A percentile compares a stretch with the other conserved stretches of the same genome.
Evolutionary conservation across 2,888 invertebrate species (phyloP).

Genomic region (Steinernema hermaphroditum): DNA sequence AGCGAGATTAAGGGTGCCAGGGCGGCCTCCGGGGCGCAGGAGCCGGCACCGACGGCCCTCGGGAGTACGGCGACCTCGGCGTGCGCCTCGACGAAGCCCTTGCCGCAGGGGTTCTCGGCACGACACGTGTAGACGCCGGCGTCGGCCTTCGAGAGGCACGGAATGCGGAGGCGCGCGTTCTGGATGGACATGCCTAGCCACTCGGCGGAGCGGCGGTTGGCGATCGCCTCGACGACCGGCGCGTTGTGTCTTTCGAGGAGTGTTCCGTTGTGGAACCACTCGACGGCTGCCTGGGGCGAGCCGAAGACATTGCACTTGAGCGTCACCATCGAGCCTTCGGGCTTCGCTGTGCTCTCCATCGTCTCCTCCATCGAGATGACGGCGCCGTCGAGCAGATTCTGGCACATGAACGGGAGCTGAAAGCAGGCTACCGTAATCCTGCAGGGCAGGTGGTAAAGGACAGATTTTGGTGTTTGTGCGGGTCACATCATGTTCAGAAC

Average conservation of each 20-base stretch:
- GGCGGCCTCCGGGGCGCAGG: not conserved
- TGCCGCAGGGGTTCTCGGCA: not conserved
- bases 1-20: not conserved
- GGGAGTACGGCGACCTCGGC: not conserved
- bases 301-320: not conserved
- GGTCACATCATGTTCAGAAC: no score
- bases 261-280: not conserved
- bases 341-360: not conserved
- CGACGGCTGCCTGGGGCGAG: not conserved
- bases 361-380: not conserved
- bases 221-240: not conserved
- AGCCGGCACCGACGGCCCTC: not conserved
- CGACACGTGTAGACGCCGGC: not conserved
- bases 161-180: not conserved
- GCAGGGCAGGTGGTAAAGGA: no score
- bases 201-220: not conserved
- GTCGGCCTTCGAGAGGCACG: not conserved
- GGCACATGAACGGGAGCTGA: not conserved
- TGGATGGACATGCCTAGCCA: constrained; percentile 14
- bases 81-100: not conserved
- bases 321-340: not conserved
- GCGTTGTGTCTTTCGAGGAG: not conserved
- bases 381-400: constrained; percentile 3
- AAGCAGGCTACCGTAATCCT: no score
- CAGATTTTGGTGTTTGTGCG: no score